These are phyloP conservation scores for Diaprepes abbreviatus DNA, from an alignment of 2,888 invertebrate species.

Conservation along the genomic window DNA sequence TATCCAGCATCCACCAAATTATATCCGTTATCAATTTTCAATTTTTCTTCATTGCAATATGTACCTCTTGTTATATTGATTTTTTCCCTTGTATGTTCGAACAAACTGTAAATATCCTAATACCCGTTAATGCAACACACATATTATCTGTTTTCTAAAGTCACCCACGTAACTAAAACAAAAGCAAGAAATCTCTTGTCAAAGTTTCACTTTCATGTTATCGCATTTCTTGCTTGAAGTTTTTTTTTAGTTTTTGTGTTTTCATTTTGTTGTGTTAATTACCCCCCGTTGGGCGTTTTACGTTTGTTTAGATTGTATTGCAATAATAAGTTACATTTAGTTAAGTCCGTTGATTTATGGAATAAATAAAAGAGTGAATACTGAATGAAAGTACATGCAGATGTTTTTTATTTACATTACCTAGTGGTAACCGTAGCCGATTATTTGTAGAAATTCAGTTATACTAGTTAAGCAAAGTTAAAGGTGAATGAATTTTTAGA, in stretches of 20 bases:
- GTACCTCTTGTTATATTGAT: too few species aligned
- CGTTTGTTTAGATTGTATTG: constrained; percentile 36
- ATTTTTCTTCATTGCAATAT: too few species aligned
- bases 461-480: too few species aligned
- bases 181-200: constrained; percentile 11
- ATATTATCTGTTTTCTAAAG: background rate
- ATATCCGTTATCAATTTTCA: too few species aligned
- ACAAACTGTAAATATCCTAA: too few species aligned
- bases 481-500: too few species aligned
- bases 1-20: too few species aligned
- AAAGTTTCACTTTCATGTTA: constrained; percentile 42
- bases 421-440: background rate
- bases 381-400: constrained; percentile 32
- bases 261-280: constrained; percentile 42
- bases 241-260: constrained; percentile 21
- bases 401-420: constrained; percentile 13
- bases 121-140: too few species aligned
- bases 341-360: constrained; percentile 38
- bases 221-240: constrained; percentile 20
- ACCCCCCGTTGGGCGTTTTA: constrained; percentile 34
- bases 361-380: constrained; percentile 24
- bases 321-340: constrained; percentile 24
- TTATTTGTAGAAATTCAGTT: background rate
- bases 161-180: constrained; percentile 4
- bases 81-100: too few species aligned